Base-by-base conservation (phyloP, 2,888 invertebrate species). In the Graphium colonna region DNA sequence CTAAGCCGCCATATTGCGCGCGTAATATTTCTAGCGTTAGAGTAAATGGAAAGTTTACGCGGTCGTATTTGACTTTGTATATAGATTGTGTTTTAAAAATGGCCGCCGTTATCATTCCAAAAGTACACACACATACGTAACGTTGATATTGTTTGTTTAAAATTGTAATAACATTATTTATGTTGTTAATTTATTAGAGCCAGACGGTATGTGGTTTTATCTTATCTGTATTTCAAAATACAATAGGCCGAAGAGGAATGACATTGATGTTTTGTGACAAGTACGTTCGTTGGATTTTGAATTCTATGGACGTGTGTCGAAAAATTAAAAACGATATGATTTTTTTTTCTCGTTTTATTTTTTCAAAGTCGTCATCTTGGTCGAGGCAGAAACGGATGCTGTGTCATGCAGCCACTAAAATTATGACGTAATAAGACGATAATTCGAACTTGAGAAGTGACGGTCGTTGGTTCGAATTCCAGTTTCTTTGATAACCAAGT, bases 141-240 rank as follows among this genome's bases (percentile, higher is more conserved):
- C 31, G 31, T 16, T 17, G 40, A 41, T 36, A 12, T 42, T 41
- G 45, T 52, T 52, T 52, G 46, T 46, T n/a, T 46, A 46, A 17
- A 52, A 46, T 36, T 48, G 21, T 43, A 33, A 43, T 43, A 43
- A 28, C 21, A 36, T 41, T 33, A 26, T 41, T 41, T 45, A 45
- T 42, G 50, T 36, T 46, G 39, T 41, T 33, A 38, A 41, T 12
- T 39, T 39, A 45, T 40, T 33, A 16, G n/a, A 52, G 31, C n/a
- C 39, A 5, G 21, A 18, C 41, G 21, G 21, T 21, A 21, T 21
- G 41, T 44, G 9, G 10, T 13, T 51, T 47, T 52, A 52, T 52
- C 52, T 47, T 52, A 52, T 52, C 47, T 12, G 1, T 13, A 47
- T 52, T 52, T 36, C 38, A 52, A 52, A 52, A 52, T 39, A 17